A percentile compares a stretch with the other conserved stretches of the same genome.
Conservation (phyloP, 2,888 invertebrate genomes). For the Nysson spinosus region DNA sequence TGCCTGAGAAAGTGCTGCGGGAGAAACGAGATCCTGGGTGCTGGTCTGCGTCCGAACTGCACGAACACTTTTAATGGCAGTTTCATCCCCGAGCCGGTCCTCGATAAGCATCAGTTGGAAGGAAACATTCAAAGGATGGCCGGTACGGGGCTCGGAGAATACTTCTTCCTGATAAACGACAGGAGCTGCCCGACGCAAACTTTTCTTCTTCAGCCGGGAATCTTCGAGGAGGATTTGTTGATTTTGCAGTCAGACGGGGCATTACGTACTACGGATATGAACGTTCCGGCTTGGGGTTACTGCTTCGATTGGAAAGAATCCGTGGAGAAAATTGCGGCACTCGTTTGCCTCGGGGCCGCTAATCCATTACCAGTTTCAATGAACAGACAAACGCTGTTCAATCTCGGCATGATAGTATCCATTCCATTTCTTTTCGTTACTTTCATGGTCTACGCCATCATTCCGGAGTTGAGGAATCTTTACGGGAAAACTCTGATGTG, state of each 20-base stretch:
- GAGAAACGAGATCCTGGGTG: slow-evolving; percentile 43
- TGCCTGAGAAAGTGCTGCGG: slow-evolving; percentile 73
- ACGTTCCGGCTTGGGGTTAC: slow-evolving; percentile 46
- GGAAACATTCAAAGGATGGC: too few relatives aligned
- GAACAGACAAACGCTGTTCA: slow-evolving; percentile 4
- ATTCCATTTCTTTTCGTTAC: slow-evolving; percentile 86
- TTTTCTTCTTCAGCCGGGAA: slow-evolving; percentile 57
- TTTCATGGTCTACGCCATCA: slow-evolving; percentile 84
- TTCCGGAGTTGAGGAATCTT: slow-evolving; percentile 85
- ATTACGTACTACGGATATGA: slow-evolving; percentile 4
- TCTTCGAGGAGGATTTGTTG: slow-evolving; percentile 57
- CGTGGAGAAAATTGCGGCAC: slow-evolving; percentile 43
- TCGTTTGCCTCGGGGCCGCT: slow-evolving; percentile 53
- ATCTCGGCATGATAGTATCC: slow-evolving; percentile 83
- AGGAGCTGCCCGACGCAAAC: slow-evolving; percentile 44
- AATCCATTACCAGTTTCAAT: neutral
- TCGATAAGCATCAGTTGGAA: too few relatives aligned
- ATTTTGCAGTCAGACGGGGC: slow-evolving; percentile 63
- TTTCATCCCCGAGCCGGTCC: neutral
- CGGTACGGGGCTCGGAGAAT: slow-evolving; percentile 5
- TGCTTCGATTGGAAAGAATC: slow-evolving; percentile 67
- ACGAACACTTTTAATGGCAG: neutral
- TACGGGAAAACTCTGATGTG: slow-evolving; percentile 89
- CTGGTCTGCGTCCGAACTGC: slow-evolving; percentile 14
- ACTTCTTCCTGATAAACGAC: slow-evolving; percentile 55